Conservation (phyloP, 2,797 vertebrate genomes). For the Rhinatrema bivittatum region DNA sequence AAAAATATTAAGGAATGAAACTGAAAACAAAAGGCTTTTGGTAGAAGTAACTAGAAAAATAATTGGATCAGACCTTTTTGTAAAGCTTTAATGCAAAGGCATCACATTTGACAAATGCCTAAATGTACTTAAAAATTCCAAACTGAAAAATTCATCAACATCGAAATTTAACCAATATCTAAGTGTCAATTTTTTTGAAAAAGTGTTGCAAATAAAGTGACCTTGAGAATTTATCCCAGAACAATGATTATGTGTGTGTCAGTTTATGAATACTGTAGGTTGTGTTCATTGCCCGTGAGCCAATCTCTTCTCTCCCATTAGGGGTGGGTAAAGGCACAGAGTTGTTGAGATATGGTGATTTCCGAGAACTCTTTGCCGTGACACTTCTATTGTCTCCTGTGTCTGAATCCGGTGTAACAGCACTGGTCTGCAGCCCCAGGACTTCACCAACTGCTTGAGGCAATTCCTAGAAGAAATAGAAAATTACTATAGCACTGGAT, state of each 20-base stretch:
- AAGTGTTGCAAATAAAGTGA: constrained; percentile 38
- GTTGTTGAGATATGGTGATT: constrained; percentile 29
- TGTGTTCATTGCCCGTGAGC: constrained; percentile 54
- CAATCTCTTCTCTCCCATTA: no score
- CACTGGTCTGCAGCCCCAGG: constrained; percentile 62
- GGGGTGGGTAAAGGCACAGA: constrained; percentile 36
- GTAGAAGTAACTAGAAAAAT: constrained; percentile 94
- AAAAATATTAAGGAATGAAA: constrained; percentile 72
- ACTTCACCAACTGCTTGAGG: constrained; percentile 76
- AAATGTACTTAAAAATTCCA: constrained; percentile 24
- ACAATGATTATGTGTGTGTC: constrained; percentile 57
- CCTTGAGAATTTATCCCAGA: constrained; percentile 20
- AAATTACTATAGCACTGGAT: neutral
- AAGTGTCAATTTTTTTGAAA: constrained; percentile 51
- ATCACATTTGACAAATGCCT: constrained; percentile 62
- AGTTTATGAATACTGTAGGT: constrained; percentile 51
- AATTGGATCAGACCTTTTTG: constrained; percentile 75
- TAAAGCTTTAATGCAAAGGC: constrained; percentile 71
- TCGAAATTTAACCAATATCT: constrained; percentile 49
- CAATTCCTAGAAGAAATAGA: constrained; percentile 62
- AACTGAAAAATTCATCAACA: constrained; percentile 66
- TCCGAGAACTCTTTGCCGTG: constrained; percentile 21
- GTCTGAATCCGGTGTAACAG: constrained; percentile 41
- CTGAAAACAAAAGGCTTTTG: constrained; percentile 72
- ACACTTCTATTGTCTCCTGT: constrained; percentile 43